phyloP scores from a whole-genome alignment of 2,888 invertebrate genomes.

The Pharmacophagus antenor region DNA sequence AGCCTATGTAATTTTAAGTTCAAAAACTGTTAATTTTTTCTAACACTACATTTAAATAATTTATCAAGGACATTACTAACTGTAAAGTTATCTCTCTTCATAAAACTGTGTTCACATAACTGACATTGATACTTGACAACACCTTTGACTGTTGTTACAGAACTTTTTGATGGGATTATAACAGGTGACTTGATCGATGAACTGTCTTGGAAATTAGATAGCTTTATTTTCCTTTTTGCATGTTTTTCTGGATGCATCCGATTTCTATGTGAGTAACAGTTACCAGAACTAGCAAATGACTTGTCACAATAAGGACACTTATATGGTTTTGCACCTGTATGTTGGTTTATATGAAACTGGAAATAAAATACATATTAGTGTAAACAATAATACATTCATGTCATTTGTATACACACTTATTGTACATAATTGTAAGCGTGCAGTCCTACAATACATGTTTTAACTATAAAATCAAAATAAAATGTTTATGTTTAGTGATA shows the following conservation, averaged over 20 bases:
- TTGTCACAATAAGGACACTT: conserved; percentile 88
- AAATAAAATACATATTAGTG: conserved; percentile 39
- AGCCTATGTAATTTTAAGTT: too few species aligned
- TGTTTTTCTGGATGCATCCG: conserved; percentile 84
- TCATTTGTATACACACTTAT: not conserved
- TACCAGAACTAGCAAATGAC: conserved; percentile 86
- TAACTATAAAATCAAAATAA: too few species aligned
- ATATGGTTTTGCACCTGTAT: conserved; percentile 87
- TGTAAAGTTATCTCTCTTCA: conserved; percentile 61
- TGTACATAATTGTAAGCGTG: not conserved
- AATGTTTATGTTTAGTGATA: too few species aligned
- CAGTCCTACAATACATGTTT: not conserved
- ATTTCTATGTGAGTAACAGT: conserved; percentile 87
- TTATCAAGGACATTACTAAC: conserved; percentile 44
- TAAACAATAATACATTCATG: not conserved
- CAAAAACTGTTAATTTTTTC: too few species aligned
- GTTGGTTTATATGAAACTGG: conserved; percentile 87
- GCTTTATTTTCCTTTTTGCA: conserved; percentile 37
- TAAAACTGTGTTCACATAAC: conserved; percentile 59
- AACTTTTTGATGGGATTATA: conserved; percentile 30
- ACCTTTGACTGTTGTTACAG: conserved; percentile 43
- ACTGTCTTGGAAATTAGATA: not conserved
- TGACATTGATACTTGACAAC: conserved; percentile 57
- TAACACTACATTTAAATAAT: too few species aligned
- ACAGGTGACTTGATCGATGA: not conserved